Evolutionary conservation across 1,140 invertebrate species (phyloP), one percentile per base, ranked within the genome.

Genomic region (Lycorma delicatula): DNA sequence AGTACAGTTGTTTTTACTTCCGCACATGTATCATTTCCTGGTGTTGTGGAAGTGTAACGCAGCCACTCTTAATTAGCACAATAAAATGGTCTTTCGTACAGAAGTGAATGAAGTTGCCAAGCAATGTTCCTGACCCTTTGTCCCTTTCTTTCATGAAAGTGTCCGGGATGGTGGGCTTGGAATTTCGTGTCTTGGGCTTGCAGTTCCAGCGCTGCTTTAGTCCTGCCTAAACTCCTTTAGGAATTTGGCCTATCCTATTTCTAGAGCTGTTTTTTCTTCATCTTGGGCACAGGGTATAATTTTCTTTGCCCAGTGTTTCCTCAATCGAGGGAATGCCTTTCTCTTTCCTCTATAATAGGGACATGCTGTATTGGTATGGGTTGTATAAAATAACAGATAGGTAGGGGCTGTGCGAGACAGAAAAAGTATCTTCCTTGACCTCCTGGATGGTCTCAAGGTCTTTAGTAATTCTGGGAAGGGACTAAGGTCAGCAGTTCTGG

Each of bases 21-120:
- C 70, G 23, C 51, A 60, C 2, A 60, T 68, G 5, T 44, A 63
- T 22, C 66, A 72, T 58, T 41, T 49, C 0, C 47, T 72, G 6
- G 62, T 65, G 16, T 52, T 71, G 6, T 68, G 67, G 0, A 58
- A 44, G 1, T 56, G 61, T 1, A 63, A 58, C n/a, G 54, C 64
- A 6, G 52, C 64, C 6, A 46, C 58, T 1, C 46, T 74, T 0
- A 60, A 65, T 0, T 60, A 59, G 41, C 16, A 16, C 4, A 22
- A 44, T 11, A 44, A 20, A 16, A 44, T 7, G 41, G 41, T 44
- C n/a, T 1, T 49, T 55, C 0, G 64, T 71, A 0, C 54, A 69
- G 47, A 54, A 61, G 18, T 71, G 69, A 68, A 46, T 73, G 1
- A n/a, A 60, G 13, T 52, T 74, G 0, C 72, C 72, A 0, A 46